Conservation (phyloP, 2,888 invertebrate species). For the Eudemis profundana region DNA sequence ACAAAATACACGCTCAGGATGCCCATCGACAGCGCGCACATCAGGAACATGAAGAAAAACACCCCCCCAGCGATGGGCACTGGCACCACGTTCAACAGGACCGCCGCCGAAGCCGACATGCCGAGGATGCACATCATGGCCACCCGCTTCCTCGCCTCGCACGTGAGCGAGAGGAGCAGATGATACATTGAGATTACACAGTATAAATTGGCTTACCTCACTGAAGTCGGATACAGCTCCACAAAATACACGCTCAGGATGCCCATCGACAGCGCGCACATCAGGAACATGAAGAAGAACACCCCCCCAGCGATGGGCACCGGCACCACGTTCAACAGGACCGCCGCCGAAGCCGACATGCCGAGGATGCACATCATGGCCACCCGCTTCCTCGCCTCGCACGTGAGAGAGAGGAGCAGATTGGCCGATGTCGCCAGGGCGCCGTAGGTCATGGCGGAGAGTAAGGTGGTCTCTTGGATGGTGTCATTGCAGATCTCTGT, state of each 20-base stretch:
- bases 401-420: slow-evolving; percentile 74
- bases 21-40: slow-evolving; percentile 78
- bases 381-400: slow-evolving; percentile 70
- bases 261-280: slow-evolving; percentile 78
- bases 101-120: slow-evolving; percentile 64
- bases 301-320: slow-evolving; percentile 75
- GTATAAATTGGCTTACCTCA: slow-evolving; percentile 63
- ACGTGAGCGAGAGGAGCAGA: slow-evolving; percentile 75
- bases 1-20: slow-evolving; percentile 80
- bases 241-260: slow-evolving; percentile 80
- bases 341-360: slow-evolving; percentile 64
- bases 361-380: slow-evolving; percentile 73
- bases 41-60: slow-evolving; percentile 78
- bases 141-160: slow-evolving; percentile 70
- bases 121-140: slow-evolving; percentile 73
- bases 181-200: no score
- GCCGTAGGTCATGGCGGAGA: slow-evolving; percentile 78
- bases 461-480: slow-evolving; percentile 74
- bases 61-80: slow-evolving; percentile 75
- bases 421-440: slow-evolving; percentile 73
- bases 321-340: slow-evolving; percentile 69
- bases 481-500: slow-evolving; percentile 73
- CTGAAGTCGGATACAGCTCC: slow-evolving; percentile 77
- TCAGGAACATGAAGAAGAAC: slow-evolving; percentile 78
- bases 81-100: slow-evolving; percentile 69